These are phyloP conservation scores for Meteorus cinctellus DNA, from an alignment of 2,888 invertebrate genomes.

Conservation along the genomic window DNA sequence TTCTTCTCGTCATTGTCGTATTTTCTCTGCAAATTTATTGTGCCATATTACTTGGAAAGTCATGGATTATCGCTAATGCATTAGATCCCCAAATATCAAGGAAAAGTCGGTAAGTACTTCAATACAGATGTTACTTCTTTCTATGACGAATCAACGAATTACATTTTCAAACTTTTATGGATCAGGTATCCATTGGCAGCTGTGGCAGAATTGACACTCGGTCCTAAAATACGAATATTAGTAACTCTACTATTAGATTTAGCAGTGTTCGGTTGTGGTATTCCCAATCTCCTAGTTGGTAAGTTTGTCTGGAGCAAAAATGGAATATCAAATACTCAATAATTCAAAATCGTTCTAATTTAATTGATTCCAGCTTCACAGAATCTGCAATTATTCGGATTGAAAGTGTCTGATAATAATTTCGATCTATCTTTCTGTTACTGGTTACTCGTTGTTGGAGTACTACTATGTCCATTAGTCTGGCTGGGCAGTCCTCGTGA, in stretches of 20 bases:
- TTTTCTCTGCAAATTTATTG: slow-evolving; percentile 86
- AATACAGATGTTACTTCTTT: neutral
- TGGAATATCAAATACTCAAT: slow-evolving; percentile 24
- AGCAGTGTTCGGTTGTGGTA: slow-evolving; percentile 85
- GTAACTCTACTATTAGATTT: slow-evolving; percentile 83
- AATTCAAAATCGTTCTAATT: neutral
- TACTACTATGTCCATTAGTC: slow-evolving; percentile 85
- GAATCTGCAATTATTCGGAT: slow-evolving; percentile 85
- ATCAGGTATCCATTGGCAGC: slow-evolving; percentile 88
- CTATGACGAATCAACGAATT: too few relatives aligned
- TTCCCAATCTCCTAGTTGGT: slow-evolving; percentile 88
- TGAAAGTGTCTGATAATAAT: slow-evolving; percentile 79
- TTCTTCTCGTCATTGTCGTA: slow-evolving; percentile 80
- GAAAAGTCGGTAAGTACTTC: slow-evolving; percentile 75
- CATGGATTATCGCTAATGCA: slow-evolving; percentile 87
- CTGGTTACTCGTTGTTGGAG: slow-evolving; percentile 86
- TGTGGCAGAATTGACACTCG: slow-evolving; percentile 86
- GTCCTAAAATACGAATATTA: slow-evolving; percentile 77
- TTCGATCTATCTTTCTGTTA: slow-evolving; percentile 86
- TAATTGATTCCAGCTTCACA: slow-evolving; percentile 79
- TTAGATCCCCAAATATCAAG: slow-evolving; percentile 79
- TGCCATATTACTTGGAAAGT: slow-evolving; percentile 84
- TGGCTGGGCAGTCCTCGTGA: slow-evolving; percentile 95
- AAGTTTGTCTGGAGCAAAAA: slow-evolving; percentile 49
- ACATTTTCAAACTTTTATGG: slow-evolving; percentile 11